A percentile compares a stretch with the other conserved stretches of the same genome.
Conservation (phyloP, 2,888 invertebrate genomes). For the Deroplatys truncata region DNA sequence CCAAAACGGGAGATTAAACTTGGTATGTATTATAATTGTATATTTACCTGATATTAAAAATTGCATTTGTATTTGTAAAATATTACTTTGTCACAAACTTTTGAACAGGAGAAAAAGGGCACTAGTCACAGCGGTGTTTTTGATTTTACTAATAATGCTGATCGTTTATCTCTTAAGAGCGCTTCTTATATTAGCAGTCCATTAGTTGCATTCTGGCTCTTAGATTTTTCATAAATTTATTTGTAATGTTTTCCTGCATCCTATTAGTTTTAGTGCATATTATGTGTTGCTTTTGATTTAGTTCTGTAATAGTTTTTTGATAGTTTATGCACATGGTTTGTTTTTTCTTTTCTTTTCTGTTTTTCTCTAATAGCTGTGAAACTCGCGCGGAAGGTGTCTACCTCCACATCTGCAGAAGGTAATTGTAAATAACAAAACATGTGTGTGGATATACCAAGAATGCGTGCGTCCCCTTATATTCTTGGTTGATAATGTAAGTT, state of each 20-base stretch:
- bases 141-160: background rate
- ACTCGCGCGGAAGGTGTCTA: constrained; percentile 49
- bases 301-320: constrained; percentile 1
- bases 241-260: background rate
- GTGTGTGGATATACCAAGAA: constrained; percentile 39
- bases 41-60: background rate
- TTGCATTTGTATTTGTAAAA: background rate
- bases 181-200: background rate
- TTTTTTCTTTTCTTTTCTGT: constrained; percentile 36
- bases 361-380: constrained; percentile 49
- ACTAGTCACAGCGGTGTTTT: background rate
- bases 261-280: background rate
- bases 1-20: constrained; percentile 26
- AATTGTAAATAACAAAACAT: constrained; percentile 44
- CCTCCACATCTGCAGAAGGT: constrained; percentile 49
- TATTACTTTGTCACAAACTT: background rate
- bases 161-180: background rate
- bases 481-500: constrained; percentile 40
- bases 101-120: background rate
- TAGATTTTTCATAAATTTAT: background rate
- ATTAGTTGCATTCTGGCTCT: background rate
- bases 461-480: constrained; percentile 22
- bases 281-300: constrained; percentile 17
- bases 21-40: constrained; percentile 28
- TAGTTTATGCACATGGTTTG: constrained; percentile 35